Conservation (phyloP, 2,113 vertebrate species). For the Choloepus hoffmanni region DNA sequence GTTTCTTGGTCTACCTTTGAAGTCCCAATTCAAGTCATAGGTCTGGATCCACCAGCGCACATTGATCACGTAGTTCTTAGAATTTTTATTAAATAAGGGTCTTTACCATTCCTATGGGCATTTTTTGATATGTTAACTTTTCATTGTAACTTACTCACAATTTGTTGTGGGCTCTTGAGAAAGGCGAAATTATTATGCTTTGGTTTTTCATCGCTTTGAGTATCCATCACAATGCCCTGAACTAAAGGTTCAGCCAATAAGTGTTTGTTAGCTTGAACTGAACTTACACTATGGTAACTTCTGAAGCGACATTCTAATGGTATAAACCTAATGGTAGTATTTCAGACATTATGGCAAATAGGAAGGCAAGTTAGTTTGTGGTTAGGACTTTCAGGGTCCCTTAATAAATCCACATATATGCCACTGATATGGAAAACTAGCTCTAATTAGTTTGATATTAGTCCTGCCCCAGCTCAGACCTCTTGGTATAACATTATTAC, state of each 20-base stretch:
- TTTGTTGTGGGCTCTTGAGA: not conserved
- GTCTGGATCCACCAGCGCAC: not conserved
- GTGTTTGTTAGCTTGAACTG: not conserved
- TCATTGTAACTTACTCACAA: not conserved
- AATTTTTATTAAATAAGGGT: slow-evolving; percentile 25
- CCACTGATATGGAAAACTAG: not conserved
- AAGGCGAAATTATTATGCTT: not conserved
- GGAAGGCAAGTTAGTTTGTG: not conserved
- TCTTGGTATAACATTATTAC: not conserved
- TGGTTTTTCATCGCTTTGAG: not conserved
- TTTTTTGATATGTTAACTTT: not conserved
- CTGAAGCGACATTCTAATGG: not conserved
- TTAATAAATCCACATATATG: not conserved
- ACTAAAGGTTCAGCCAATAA: not conserved
- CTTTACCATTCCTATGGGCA: not conserved
- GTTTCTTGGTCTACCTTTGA: not conserved
- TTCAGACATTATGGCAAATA: not conserved
- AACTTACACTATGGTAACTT: not conserved
- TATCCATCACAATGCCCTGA: not conserved
- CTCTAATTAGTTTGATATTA: not conserved
- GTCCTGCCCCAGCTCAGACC: not conserved
- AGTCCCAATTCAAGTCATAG: not conserved
- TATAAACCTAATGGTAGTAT: not conserved
- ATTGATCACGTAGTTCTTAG: not conserved
- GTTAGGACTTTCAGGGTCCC: not conserved